These are phyloP conservation scores for Myoxocephalus aenaeus DNA, from an alignment of 2,797 vertebrate genomes.

Conservation along the genomic window DNA sequence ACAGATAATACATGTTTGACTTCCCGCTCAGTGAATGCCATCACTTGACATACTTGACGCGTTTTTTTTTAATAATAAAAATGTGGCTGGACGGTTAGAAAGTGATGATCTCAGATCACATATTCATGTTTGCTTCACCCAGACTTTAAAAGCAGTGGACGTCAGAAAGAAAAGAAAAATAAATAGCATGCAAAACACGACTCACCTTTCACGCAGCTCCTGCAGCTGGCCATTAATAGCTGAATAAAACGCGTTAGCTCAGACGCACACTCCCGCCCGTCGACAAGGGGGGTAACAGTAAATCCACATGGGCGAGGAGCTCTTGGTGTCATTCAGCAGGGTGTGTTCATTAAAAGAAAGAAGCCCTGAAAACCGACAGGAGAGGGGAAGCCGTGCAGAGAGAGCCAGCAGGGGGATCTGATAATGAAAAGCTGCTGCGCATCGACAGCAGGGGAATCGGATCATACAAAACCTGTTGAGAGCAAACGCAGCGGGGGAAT, in stretches of 20 bases:
- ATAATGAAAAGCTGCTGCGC: slow-evolving; percentile 57
- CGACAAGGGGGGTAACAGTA: slow-evolving; percentile 44
- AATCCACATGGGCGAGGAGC: slow-evolving; percentile 46
- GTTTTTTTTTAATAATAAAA: too few relatives aligned
- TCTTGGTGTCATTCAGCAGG: slow-evolving; percentile 36
- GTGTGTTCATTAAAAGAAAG: slow-evolving; percentile 33
- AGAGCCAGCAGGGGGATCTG: slow-evolving; percentile 45
- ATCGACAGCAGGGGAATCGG: slow-evolving; percentile 48
- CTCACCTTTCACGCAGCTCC: slow-evolving; percentile 58
- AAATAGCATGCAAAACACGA: slow-evolving; percentile 6
- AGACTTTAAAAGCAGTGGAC: too few relatives aligned
- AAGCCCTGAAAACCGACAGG: slow-evolving; percentile 42
- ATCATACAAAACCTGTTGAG: slow-evolving; percentile 41
- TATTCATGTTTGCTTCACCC: not conserved
- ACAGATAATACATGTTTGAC: too few relatives aligned
- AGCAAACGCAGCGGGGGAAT: slow-evolving; percentile 45
- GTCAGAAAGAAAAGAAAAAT: not conserved
- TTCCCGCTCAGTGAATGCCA: too few relatives aligned
- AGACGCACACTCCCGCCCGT: slow-evolving; percentile 43
- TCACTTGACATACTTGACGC: too few relatives aligned
- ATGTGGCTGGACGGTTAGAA: too few relatives aligned
- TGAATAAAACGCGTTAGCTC: slow-evolving; percentile 52
- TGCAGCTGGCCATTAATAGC: slow-evolving; percentile 20
- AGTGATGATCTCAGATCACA: not conserved
- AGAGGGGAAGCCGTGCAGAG: slow-evolving; percentile 29